Percentiles rank a stretch among this genome's conserved stretches.
These are phyloP conservation scores for Oncorhynchus tshawytscha DNA, from an alignment of 2,113 vertebrate genomes.

Conservation along the genomic window DNA sequence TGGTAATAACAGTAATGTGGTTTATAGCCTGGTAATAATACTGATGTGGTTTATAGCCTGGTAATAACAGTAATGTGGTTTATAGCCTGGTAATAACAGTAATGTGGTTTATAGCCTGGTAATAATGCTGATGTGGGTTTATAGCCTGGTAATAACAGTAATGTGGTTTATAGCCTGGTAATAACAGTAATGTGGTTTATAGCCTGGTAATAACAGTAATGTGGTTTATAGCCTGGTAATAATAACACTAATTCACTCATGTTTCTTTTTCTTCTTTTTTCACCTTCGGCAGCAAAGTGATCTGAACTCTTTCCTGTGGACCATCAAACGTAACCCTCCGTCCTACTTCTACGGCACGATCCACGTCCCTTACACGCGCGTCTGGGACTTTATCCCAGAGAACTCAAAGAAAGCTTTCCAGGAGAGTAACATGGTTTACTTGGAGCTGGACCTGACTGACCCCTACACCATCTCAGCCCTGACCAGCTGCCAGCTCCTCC, in stretches of 20 bases:
- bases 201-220: too few relatives aligned
- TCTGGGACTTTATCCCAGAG: slow-evolving; percentile 88
- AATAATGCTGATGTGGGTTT: too few relatives aligned
- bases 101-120: too few relatives aligned
- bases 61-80: too few relatives aligned
- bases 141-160: too few relatives aligned
- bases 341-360: slow-evolving; percentile 90
- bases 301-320: slow-evolving; percentile 91
- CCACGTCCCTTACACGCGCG: slow-evolving; percentile 84
- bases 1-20: too few relatives aligned
- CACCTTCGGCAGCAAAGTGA: slow-evolving; percentile 75
- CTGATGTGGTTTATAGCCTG: too few relatives aligned
- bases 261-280: neutral
- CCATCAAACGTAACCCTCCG: slow-evolving; percentile 83
- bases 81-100: too few relatives aligned
- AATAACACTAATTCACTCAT: neutral
- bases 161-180: too few relatives aligned
- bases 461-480: slow-evolving; percentile 83
- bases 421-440: slow-evolving; percentile 84
- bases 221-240: neutral
- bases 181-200: too few relatives aligned
- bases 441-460: slow-evolving; percentile 87
- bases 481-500: slow-evolving; percentile 85
- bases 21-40: too few relatives aligned
- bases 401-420: slow-evolving; percentile 88